phyloP scores from a whole-genome alignment of 1,140 invertebrate genomes.

The Drosophila ohnishii region DNA sequence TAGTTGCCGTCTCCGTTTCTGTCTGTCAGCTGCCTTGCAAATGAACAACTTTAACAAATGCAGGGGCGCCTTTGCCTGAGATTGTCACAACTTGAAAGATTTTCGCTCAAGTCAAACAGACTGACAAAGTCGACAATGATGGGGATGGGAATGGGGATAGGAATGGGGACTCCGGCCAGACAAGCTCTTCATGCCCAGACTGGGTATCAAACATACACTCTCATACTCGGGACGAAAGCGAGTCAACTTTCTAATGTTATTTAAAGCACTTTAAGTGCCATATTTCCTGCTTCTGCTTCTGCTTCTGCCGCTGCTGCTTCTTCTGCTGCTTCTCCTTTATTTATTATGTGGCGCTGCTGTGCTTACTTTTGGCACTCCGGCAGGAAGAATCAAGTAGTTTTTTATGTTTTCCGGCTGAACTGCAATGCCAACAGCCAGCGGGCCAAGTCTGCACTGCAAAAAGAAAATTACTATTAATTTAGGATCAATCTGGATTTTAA shows the following conservation, averaged over 20 bases:
- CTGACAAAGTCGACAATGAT: conserved; percentile 75
- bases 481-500: background rate
- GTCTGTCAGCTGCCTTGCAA: conserved; percentile 74
- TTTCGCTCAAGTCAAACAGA: conserved; percentile 77
- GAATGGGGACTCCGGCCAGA: conserved; percentile 15
- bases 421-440: conserved; percentile 74
- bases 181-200: conserved; percentile 25
- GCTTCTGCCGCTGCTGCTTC: conserved; percentile 7
- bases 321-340: conserved; percentile 57
- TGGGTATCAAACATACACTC: conserved; percentile 30
- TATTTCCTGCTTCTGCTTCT: conserved; percentile 66
- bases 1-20: conserved; percentile 45
- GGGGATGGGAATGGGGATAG: conserved; percentile 7
- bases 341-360: conserved; percentile 76
- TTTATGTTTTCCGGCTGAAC: conserved; percentile 81
- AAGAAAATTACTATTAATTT: conserved; percentile 3
- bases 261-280: conserved; percentile 81
- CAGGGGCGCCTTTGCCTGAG: conserved; percentile 50
- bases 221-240: conserved; percentile 20
- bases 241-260: conserved; percentile 79
- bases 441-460: conserved; percentile 19
- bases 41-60: conserved; percentile 81
- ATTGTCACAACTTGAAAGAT: conserved; percentile 77
- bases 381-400: conserved; percentile 81
- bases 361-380: conserved; percentile 78